Evolutionary conservation across 2,888 invertebrate species (phyloP), one percentile per base, ranked within the genome.

Genomic region (Augiades crinisus): DNA sequence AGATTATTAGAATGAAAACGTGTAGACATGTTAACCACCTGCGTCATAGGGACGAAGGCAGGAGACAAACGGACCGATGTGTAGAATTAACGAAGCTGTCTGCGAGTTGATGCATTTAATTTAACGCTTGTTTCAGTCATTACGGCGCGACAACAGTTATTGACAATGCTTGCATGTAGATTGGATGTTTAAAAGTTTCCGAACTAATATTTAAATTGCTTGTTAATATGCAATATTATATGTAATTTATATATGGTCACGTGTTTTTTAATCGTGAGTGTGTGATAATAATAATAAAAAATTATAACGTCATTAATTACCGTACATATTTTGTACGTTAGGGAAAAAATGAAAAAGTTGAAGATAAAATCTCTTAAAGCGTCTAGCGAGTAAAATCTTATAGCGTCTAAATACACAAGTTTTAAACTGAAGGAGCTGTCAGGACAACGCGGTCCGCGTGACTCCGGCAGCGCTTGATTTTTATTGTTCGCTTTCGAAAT

Each of bases 61-160:
- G 19, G 10, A 8, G 1, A 5, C 19, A 43, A 43, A 43, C 17
- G 17, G 14, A 27, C 27, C 27, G 14, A n/a, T 14, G 30, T 12
- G 17, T 31, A 17, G 12, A 10, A 12, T 68, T 68, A 71, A 76
- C 73, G 70, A 66, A 67, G 70, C 65, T 68, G 72, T 72, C 75
- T 76, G 66, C 64, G 75, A 81, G 81, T 83, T 79, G 78, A 74
- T 70, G 76, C 70, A 76, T 79, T 81, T 80, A 85, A 85, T 86
- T 83, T 78, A 80, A 84, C 78, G 76, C 77, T 77, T 74, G 78
- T 78, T 80, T 72, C 77, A 76, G 69, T 78, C 76, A 82, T 83
- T 83, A 81, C 69, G 63, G 68, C 72, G 71, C 78, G 72, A 80
- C 78, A 80, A 77, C 78, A 76, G 78, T 77, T 79, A 83, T 79